These are phyloP conservation scores for Camponotus pennsylvanicus DNA, from an alignment of 1,140 invertebrate genomes.

Conservation along the genomic window DNA sequence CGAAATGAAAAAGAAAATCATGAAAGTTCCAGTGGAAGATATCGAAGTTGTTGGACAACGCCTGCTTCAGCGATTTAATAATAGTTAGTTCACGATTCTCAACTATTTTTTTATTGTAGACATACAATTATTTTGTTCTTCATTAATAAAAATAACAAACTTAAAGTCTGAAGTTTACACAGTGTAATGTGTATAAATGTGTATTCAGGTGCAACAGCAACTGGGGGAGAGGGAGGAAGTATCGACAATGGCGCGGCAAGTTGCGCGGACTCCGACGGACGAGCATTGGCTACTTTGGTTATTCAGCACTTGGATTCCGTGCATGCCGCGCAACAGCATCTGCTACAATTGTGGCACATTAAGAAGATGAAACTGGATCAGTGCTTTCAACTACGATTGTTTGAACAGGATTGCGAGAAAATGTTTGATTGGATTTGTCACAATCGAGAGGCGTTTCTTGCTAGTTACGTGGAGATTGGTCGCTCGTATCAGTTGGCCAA, in stretches of 20 bases:
- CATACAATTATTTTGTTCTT: neutral
- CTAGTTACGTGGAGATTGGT: conserved; percentile 98
- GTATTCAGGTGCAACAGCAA: conserved; percentile 73
- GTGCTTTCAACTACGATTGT: conserved; percentile 97
- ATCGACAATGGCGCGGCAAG: conserved; percentile 88
- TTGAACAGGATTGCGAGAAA: conserved; percentile 99
- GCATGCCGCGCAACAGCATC: conserved; percentile 95
- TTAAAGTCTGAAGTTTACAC: conserved; percentile 4
- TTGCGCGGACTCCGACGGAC: conserved; percentile 91
- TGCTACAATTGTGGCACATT: conserved; percentile 97
- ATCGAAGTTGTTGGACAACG: conserved; percentile 92
- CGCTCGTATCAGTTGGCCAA: conserved; percentile 96
- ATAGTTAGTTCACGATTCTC: conserved; percentile 62
- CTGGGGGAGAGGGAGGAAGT: conserved; percentile 81
- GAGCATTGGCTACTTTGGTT: conserved; percentile 89
- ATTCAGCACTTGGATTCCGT: conserved; percentile 93
- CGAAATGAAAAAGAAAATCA: conserved; percentile 97
- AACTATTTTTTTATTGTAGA: no score
- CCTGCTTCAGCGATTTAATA: conserved; percentile 88
- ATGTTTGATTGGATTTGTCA: conserved; percentile 99
- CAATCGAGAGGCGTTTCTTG: conserved; percentile 97
- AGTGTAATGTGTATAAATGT: neutral
- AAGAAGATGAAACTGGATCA: conserved; percentile 97
- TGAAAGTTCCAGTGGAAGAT: conserved; percentile 97
- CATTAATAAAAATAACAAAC: neutral